Evolutionary conservation across 2,888 invertebrate species (phyloP).

Genomic region (Papilio protenor): DNA sequence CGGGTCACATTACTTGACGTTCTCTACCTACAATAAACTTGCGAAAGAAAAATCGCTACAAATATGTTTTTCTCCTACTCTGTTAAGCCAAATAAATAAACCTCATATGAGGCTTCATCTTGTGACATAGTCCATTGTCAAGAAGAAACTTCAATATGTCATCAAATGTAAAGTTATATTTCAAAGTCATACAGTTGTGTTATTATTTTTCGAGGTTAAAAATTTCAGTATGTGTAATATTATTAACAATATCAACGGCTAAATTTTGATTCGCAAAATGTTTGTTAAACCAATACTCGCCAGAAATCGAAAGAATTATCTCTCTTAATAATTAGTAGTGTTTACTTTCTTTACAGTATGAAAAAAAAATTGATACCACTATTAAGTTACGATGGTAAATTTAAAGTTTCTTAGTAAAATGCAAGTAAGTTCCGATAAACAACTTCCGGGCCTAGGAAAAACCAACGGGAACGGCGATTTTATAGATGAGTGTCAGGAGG

Average conservation of each 20-base stretch:
- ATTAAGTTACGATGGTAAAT: slow-evolving; percentile 21
- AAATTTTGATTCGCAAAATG: slow-evolving; percentile 17
- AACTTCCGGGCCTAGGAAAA: neutral
- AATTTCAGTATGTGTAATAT: slow-evolving; percentile 18
- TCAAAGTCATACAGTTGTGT: slow-evolving; percentile 20
- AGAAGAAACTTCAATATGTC: slow-evolving; percentile 11
- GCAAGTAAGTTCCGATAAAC: neutral
- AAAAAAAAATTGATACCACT: slow-evolving; percentile 17
- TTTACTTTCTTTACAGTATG: slow-evolving; percentile 26
- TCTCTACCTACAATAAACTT: too few relatives aligned
- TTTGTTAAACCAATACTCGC: slow-evolving; percentile 1
- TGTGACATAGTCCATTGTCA: neutral
- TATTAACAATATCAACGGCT: neutral
- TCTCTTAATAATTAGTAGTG: slow-evolving; percentile 7
- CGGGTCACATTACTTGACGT: too few relatives aligned
- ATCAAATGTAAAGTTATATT: slow-evolving; percentile 15
- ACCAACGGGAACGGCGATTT: slow-evolving; percentile 6
- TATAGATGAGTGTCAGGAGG: neutral
- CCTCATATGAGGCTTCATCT: neutral
- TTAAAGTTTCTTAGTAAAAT: slow-evolving; percentile 18
- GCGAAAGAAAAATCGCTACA: too few relatives aligned
- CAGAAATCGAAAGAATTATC: slow-evolving; percentile 6
- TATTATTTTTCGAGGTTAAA: slow-evolving; percentile 20
- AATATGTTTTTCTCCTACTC: too few relatives aligned
- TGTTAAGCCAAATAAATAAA: neutral